Evolutionary conservation across 2,797 vertebrate genomes (phyloP).

Genomic region (Halcyon leucocephala): DNA sequence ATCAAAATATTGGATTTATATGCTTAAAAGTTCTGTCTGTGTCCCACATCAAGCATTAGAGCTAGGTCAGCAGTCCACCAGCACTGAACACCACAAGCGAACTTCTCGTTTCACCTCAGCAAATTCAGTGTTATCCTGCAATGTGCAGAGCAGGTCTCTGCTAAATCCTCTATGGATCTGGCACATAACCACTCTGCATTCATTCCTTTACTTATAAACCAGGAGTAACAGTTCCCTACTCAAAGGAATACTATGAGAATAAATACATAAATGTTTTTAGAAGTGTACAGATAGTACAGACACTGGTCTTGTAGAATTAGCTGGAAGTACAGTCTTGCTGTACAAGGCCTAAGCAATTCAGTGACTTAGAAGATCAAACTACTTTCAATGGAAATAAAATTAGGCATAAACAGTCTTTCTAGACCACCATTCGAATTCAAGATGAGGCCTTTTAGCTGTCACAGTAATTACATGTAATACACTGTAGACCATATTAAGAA

Average conservation of each 20-base stretch:
- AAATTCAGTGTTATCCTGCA: neutral
- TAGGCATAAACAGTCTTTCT: neutral
- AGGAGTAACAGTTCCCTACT: neutral
- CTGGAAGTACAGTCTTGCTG: neutral
- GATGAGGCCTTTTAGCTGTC: neutral
- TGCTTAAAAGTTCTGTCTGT: neutral
- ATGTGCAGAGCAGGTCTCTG: neutral
- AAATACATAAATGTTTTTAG: neutral
- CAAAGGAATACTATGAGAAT: neutral
- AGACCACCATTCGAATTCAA: neutral
- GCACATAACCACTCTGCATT: neutral
- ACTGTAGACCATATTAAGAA: neutral
- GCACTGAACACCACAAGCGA: neutral
- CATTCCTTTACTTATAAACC: neutral
- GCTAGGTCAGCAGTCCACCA: conserved; percentile 2
- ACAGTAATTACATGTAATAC: neutral
- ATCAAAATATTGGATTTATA: neutral
- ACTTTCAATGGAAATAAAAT: neutral
- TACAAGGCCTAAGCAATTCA: neutral
- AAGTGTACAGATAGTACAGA: neutral
- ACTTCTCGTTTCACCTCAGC: neutral
- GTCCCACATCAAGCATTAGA: neutral
- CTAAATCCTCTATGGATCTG: neutral
- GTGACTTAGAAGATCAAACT: neutral
- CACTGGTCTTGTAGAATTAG: neutral